Percentiles rank a stretch among this genome's conserved stretches.
Conservation (phyloP, 1,140 invertebrate species). For the Grapholita molesta region DNA sequence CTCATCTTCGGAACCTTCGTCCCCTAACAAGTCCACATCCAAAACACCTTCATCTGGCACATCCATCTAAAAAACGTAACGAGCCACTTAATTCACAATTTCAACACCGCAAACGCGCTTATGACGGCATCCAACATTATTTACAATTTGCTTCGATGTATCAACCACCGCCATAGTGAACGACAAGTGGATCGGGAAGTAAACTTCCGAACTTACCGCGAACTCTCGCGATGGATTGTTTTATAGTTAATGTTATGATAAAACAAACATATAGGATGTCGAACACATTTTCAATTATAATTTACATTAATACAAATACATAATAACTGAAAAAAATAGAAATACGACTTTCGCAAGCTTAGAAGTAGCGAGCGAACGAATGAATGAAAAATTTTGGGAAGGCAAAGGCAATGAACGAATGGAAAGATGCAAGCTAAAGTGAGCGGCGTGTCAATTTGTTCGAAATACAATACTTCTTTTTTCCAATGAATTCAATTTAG, state of each 20-base stretch:
- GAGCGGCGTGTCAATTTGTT: too few relatives aligned
- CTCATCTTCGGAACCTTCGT: slow-evolving; percentile 74
- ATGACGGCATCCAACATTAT: slow-evolving; percentile 38
- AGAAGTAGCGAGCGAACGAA: slow-evolving; percentile 12
- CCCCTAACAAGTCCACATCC: slow-evolving; percentile 70
- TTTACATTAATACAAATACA: slow-evolving; percentile 40
- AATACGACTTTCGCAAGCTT: slow-evolving; percentile 17
- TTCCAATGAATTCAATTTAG: too few relatives aligned
- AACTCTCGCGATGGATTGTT: slow-evolving; percentile 61
- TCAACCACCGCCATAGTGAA: slow-evolving; percentile 72
- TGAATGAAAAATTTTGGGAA: not conserved
- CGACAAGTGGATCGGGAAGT: slow-evolving; percentile 59
- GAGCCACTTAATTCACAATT: slow-evolving; percentile 19
- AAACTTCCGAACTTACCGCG: slow-evolving; percentile 68
- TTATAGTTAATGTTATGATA: slow-evolving; percentile 47
- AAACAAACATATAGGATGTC: slow-evolving; percentile 27
- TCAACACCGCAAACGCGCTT: slow-evolving; percentile 17
- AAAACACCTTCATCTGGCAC: slow-evolving; percentile 68
- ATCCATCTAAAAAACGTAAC: slow-evolving; percentile 62
- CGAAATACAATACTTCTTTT: too few relatives aligned
- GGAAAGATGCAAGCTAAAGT: not conserved
- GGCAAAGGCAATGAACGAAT: not conserved
- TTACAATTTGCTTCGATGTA: slow-evolving; percentile 46
- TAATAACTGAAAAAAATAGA: slow-evolving; percentile 15
- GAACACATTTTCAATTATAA: slow-evolving; percentile 46